Percentiles rank a stretch among this genome's conserved stretches.
Conservation (phyloP, 1,140 invertebrate species). For the Eueides isabella region DNA sequence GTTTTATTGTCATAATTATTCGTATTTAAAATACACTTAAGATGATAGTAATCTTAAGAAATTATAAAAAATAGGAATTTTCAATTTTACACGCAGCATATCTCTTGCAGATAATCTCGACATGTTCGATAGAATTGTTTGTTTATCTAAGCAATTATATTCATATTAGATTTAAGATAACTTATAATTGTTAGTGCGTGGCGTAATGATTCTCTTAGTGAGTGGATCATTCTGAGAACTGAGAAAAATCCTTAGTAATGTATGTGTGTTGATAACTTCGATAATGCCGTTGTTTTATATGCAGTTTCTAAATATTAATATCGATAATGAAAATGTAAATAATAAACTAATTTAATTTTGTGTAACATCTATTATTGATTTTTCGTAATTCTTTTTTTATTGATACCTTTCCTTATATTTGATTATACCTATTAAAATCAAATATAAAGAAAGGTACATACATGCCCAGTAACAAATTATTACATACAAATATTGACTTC, state of each 20-base stretch:
- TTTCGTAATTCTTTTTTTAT: no score
- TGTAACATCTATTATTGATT: no score
- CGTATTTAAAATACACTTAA: background rate
- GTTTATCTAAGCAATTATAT: slow-evolving; percentile 16
- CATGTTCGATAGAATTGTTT: slow-evolving; percentile 14
- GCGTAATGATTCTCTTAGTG: background rate
- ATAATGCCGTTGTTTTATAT: background rate
- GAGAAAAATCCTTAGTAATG: background rate
- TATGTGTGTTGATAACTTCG: background rate
- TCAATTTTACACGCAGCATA: slow-evolving; percentile 1
- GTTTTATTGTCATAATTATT: background rate
- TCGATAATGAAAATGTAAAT: no score
- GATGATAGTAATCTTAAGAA: background rate
- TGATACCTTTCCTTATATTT: no score
- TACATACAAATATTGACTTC: no score
- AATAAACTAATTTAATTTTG: no score
- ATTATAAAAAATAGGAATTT: background rate
- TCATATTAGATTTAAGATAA: slow-evolving; percentile 12
- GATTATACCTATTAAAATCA: no score
- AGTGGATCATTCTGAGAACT: background rate
- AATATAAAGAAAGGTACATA: no score
- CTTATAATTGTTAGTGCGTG: slow-evolving; percentile 1
- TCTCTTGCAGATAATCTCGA: slow-evolving; percentile 18
- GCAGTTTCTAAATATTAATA: background rate
- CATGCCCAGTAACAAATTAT: no score